Base-by-base conservation (phyloP, 2,113 vertebrate species). In the Potamarius usumacintae region DNA sequence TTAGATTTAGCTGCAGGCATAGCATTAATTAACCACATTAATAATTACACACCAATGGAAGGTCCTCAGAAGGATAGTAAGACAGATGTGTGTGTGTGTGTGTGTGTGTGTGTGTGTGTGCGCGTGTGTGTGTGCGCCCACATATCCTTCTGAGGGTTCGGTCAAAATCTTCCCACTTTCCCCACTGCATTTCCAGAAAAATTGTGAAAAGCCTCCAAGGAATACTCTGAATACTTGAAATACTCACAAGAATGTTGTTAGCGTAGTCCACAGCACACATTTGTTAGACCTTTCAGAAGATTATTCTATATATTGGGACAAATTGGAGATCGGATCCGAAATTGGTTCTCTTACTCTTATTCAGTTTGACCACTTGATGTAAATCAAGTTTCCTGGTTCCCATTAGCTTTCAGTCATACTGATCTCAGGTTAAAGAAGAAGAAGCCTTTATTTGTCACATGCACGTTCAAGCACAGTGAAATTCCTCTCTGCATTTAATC, bases 81-180 rank as follows among this genome's bases (percentile, higher is more conserved):
- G 34, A 42, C 34, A 3, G 2, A 3, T 42, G 34, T 42, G 34
- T 42, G 34, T 42, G 90, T 91, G 92, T 30, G 30, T 72, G 84
- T 86, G 83, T 89, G 86, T 48, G 62, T 83, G 87, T 88, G 89
- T 86, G 82, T 92, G 90, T 94, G 91, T 85, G 93, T 87, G 87
- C 2, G 84, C 84, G 84, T 86, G 83, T 89, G 86, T 48, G 62
- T 83, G 87, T 88, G 89, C 88, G 81, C 78, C 87, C 82, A 85
- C 27, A 34, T 58, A 87, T 84, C 76, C 20, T 76, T 17, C 57
- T 85, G 27, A 85, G 63, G 72, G n/a, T 42, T 52, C 14, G 14
- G 76, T 58, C 14, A 80, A 57, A 88, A 62, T 48, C 34, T 78
- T 12, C 27, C 48, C 30, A 62, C 50, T 82, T 72, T 84, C 57